Evolutionary conservation across 2,888 invertebrate species (phyloP).

Genomic region (Seira sanloemensis): DNA sequence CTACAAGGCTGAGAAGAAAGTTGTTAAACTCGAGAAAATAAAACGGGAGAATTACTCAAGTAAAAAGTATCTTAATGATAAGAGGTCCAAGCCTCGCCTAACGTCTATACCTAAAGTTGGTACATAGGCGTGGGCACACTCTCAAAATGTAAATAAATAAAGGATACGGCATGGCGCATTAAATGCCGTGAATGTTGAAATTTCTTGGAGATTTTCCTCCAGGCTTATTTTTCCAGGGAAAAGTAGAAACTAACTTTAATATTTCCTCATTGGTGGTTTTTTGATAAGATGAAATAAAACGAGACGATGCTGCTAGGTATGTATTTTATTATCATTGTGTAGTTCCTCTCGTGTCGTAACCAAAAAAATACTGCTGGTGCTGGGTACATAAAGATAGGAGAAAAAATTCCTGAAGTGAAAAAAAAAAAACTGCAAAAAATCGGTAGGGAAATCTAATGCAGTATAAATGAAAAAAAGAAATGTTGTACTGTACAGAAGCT

Average conservation of each 20-base stretch:
- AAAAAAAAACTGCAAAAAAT: neutral
- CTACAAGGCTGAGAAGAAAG: neutral
- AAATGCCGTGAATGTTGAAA: neutral
- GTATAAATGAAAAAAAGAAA: neutral
- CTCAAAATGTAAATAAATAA: neutral
- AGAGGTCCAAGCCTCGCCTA: neutral
- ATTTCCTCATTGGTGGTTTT: neutral
- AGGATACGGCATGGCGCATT: neutral
- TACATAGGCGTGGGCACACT: neutral
- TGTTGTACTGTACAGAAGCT: neutral
- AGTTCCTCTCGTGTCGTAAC: neutral
- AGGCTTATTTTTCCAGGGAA: conserved; percentile 19
- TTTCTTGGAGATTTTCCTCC: conserved; percentile 21
- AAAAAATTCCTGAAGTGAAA: too few relatives aligned
- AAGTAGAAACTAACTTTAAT: too few relatives aligned
- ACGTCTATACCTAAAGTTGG: neutral
- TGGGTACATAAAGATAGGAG: too few relatives aligned
- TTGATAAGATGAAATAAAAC: neutral
- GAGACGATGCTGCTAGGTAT: neutral
- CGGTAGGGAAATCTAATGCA: neutral
- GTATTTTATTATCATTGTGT: neutral
- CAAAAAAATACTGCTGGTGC: neutral
- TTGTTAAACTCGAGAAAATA: neutral
- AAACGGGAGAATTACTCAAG: neutral
- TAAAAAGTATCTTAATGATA: neutral